Evolutionary conservation across 2,113 vertebrate genomes (phyloP), one percentile per base, ranked within the genome.

Genomic region (Coregonus clupeaformis): DNA sequence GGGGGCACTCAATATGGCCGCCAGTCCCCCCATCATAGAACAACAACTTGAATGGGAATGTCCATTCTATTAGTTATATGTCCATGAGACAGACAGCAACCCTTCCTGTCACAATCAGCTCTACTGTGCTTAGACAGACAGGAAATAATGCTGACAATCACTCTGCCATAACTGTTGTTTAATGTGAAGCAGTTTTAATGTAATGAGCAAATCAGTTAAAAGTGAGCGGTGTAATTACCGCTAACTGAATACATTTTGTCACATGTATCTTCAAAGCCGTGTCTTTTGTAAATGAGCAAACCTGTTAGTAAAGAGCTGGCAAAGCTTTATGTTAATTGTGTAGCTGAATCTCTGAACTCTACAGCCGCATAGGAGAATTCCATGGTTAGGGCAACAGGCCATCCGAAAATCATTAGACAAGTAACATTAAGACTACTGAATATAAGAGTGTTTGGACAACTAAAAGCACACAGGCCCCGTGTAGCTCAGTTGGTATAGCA

Each of bases 381-480:
- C 27, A 65, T 83, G 85, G 79, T 65, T 80, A 72, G 36, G 9
- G 36, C 7, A 42, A 42, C 32, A 36, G 32, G 65, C 79, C 78
- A 84, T 87, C 87, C 84, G 82, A 81, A 87, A 83, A 13, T n/a
- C 82, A 89, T 85, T 86, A 82, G 69, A 79, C 60, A 68, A 65
- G 90, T 84, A 90, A 86, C 87, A 70, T 84, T 42, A 83, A 91
- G 80, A 88, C 82, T 22, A 62, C 30, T 73, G 82, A 76, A 74
- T 81, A 83, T 85, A 87, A 80, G 78, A 85, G 79, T 77, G 81
- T 89, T 89, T 87, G 79, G 77, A 89, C 73, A 81, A 77, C 68
- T 86, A 74, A 80, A 79, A 87, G 82, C 76, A 80, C 84, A n/a
- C n/a, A n/a, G n/a, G n/a, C n/a, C n/a, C n/a, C n/a, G n/a, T n/a